Base-by-base conservation (phyloP, 2,113 vertebrate species). In the Ptilonorhynchus violaceus region DNA sequence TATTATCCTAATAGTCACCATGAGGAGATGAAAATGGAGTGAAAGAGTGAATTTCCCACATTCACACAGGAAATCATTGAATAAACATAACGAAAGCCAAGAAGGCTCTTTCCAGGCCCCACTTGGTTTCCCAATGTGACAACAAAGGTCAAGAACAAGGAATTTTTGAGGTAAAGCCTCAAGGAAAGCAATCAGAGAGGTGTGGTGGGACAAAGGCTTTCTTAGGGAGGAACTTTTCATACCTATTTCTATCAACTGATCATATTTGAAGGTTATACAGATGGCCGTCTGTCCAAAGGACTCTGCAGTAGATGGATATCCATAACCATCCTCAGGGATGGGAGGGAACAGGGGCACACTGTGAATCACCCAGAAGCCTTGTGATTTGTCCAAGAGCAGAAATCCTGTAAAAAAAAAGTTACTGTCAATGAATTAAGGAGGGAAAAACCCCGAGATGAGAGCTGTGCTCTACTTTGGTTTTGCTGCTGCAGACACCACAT, bases 351-450 rank as follows among this genome's bases (percentile, higher is more conserved):
- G 97, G 28, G 99, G 99, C 83, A 99, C 97, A 15, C 98, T 99
- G 98, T 99, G 99, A 67, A 98, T 98, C 70, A 99, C 69, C 99
- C 99, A 99, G 97, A 99, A 99, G 75, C 99, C 99, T 96, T 99
- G 99, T 68, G 95, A 95, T 94, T 85, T 97, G 96, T 99, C 98
- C 98, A 99, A 98, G 84, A 99, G 97, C 91, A 99, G 89, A 52
- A 98, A 95, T 64, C 99, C 99, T 99, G 96, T 42, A 94, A 95
- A 50, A 66, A 30, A 97, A 44, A 59, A 44, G 49, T 92, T 85
- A 66, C 42, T 58, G 49, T 2, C 77, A 87, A 78, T 59, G 23
- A 90, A 80, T 84, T 39, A 92, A 67, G 55, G 15, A 52, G 68
- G 81, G 35, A 79, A 68, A 91, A 84, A 8, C 33, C 37, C 67